Evolutionary conservation across 2,797 vertebrate genomes (phyloP), one percentile per base, ranked within the genome.

Genomic region (Sebastes steindachneri): DNA sequence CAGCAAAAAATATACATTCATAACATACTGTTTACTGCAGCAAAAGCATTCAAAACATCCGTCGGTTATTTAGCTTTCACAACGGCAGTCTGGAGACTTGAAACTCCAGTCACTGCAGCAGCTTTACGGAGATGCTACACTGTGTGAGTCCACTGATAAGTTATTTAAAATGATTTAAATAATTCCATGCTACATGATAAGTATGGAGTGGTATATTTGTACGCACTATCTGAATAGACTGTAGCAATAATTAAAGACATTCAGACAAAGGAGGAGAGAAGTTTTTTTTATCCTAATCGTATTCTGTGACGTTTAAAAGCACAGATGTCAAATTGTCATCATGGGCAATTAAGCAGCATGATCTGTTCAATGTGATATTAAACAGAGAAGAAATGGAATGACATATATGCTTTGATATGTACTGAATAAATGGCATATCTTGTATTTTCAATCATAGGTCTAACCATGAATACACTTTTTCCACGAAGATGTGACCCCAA

Each of bases 261-360:
- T 25, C 11, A 23, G 63, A 35, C 7, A 55, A 23, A 35, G 21
- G 21, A 35, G 45, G 45, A 51, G 3, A 51, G 45, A 51, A 9
- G 3, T 51, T 51, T 68, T 15, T 69, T 15, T 35, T 7, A 57
- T 69, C 9, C 5, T 9, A 25, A 23, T 79, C 64, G 31, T 73
- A 59, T 68, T 75, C 53, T 4, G 31, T 62, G 78, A 88, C 70
- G 69, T 84, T 82, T 53, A 54, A 67, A 10, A 29, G 37, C 37
- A 78, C 21, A 77, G 11, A 29, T 66, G 35, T 77, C 59, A 77
- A 58, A 66, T 9, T 55, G 9, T 76, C 26, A 75, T n/a, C 2
- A 9, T 19, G 45, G 17, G 45, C 45, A 19, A 66, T 59, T 65
- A 72, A 58, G 25, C 11, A 29, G 55, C 58, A 53, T 70, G 9